Conservation (phyloP, 2,797 vertebrate genomes). For the Threskiornis aethiopicus region DNA sequence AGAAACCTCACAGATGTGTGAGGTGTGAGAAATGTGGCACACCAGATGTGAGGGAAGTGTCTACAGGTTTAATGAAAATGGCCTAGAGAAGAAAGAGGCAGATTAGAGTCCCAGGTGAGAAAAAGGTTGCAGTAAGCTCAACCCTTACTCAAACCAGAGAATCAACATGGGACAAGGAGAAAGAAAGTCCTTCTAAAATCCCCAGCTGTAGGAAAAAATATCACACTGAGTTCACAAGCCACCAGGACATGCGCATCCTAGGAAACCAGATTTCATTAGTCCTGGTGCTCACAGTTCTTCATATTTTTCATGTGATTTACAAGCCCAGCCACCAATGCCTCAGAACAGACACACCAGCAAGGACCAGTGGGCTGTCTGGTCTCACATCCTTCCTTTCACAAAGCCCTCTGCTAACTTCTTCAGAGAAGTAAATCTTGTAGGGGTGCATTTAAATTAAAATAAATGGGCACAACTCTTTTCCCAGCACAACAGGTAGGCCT, state of each 20-base stretch:
- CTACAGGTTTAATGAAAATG: background rate
- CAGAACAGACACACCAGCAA: background rate
- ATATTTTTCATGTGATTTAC: background rate
- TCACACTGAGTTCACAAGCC: background rate
- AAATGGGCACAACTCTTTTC: background rate
- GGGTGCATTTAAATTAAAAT: background rate
- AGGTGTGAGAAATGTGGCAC: no score
- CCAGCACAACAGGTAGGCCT: background rate
- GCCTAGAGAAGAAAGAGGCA: background rate
- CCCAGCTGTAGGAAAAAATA: background rate
- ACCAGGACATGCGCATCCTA: background rate
- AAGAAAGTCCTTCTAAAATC: background rate
- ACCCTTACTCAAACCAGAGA: background rate
- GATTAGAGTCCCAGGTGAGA: background rate
- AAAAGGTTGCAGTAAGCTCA: background rate
- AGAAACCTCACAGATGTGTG: background rate
- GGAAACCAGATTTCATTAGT: background rate
- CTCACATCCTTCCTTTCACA: background rate
- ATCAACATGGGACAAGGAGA: background rate
- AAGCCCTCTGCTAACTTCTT: background rate
- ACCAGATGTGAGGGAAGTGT: background rate
- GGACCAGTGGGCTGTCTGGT: background rate
- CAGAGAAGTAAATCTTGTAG: background rate
- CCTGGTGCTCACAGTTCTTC: background rate
- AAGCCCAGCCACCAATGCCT: background rate